Evolutionary conservation across 2,797 vertebrate species (phyloP), one percentile per base, ranked within the genome.

Genomic region (Trachurus trachurus): DNA sequence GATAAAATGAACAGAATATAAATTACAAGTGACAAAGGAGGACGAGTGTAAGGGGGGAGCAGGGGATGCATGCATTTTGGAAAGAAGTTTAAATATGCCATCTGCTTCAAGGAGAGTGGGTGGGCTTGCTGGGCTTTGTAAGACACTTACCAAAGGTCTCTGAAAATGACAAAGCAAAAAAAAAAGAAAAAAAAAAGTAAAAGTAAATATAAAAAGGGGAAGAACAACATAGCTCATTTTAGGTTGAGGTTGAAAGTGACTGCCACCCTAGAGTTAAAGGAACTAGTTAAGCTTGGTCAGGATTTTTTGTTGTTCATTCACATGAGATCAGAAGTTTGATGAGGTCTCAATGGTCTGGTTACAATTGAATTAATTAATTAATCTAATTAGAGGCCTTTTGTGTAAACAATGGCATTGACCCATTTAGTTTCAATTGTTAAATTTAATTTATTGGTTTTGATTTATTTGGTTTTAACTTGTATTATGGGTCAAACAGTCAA

Each of bases 81-180:
- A 94, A 92, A 93, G 91, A 93, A 87, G 91, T 96, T 96, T 94
- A 92, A 91, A 92, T 86, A 81, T 96, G 96, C 96, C 94, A 96
- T 98, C 96, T 98, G 97, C 96, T 96, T 93, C 78, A 89, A 92
- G 93, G 93, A 95, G 74, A 94, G 91, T 92, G 93, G 94, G 91
- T 94, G 90, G 90, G 93, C 77, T 94, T 91, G 87, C 79, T 94
- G 86, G 85, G 92, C 92, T 94, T 91, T 90, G 89, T 78, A 91
- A 91, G 84, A 93, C 95, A 99, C 98, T 99, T 99, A 99, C 98
- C 98, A 97, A 99, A 98, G 89, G 96, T 96, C 95, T 99, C 98
- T 99, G 98, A 95, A 93, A 94, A 96, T 96, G 94, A 94, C 87
- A 96, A 96, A 94, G 93, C 89, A 90, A 93, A 81, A 92, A 81